phyloP scores from a whole-genome alignment of 2,113 vertebrate genomes.

The Microcebus jonahi region DNA sequence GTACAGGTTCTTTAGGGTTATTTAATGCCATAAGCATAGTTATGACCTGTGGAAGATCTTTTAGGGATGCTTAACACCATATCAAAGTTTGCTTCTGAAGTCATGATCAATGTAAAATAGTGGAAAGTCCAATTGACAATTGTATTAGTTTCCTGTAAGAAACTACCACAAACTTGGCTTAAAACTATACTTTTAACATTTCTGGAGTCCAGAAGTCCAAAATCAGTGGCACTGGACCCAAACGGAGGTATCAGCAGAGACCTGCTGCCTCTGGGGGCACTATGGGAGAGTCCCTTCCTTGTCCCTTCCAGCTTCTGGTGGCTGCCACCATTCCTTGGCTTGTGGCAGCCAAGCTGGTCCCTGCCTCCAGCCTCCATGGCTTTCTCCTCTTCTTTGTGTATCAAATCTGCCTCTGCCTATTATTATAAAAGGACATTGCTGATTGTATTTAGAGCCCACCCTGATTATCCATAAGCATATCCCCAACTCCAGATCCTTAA shows the following conservation, averaged over 20 bases:
- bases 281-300: background rate
- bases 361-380: background rate
- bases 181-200: background rate
- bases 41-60: background rate
- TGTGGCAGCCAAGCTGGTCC: rapidly evolving
- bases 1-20: background rate
- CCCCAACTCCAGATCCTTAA: background rate
- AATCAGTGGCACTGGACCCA: background rate
- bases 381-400: background rate
- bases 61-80: background rate
- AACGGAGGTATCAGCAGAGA: background rate
- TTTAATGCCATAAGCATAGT: background rate
- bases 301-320: background rate
- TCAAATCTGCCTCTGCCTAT: background rate
- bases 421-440: background rate
- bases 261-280: background rate
- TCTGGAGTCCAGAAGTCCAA: background rate
- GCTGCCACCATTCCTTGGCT: background rate
- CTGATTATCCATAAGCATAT: background rate
- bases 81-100: background rate
- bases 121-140: background rate
- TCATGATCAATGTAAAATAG: background rate
- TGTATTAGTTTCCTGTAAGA: background rate
- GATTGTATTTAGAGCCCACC: background rate
- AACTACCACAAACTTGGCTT: background rate